phyloP scores from a whole-genome alignment of 2,888 invertebrate species.

The Mythimna lalbum region DNA sequence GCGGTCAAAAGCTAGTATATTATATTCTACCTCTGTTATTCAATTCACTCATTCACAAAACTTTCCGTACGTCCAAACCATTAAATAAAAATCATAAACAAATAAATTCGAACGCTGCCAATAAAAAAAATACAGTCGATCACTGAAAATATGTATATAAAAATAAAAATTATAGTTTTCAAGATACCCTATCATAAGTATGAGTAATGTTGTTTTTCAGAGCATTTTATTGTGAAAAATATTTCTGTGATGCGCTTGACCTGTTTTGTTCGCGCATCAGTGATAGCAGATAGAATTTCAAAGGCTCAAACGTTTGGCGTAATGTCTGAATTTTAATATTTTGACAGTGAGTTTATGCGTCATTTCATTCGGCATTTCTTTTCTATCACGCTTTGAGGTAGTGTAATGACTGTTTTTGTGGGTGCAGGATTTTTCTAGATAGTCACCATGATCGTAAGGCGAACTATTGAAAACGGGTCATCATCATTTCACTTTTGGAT shows the following conservation, averaged over 20 bases:
- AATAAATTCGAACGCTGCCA: conserved; percentile 9
- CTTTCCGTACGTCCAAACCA: background rate
- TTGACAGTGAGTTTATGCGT: conserved; percentile 21
- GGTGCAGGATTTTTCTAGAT: too few species aligned
- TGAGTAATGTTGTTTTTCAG: conserved; percentile 46
- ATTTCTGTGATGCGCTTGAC: conserved; percentile 39
- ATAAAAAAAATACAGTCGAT: conserved; percentile 18
- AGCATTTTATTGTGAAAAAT: conserved; percentile 30
- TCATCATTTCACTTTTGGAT: fast-evolving
- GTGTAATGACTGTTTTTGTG: background rate
- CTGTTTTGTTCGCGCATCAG: conserved; percentile 16
- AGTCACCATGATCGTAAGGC: too few species aligned
- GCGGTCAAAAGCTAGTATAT: too few species aligned
- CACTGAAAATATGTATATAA: conserved; percentile 4
- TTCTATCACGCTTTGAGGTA: background rate
- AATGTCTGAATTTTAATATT: conserved; percentile 11
- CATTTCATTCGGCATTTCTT: background rate
- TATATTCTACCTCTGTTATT: background rate
- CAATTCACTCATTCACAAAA: background rate
- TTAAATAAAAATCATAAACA: background rate
- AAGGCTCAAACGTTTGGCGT: conserved; percentile 12
- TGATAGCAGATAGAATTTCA: conserved; percentile 35
- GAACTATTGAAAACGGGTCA: too few species aligned
- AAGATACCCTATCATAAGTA: conserved; percentile 26
- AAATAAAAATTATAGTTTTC: conserved; percentile 29